These are phyloP conservation scores for Galeruca laticollis DNA, from an alignment of 2,888 invertebrate genomes.

Conservation along the genomic window DNA sequence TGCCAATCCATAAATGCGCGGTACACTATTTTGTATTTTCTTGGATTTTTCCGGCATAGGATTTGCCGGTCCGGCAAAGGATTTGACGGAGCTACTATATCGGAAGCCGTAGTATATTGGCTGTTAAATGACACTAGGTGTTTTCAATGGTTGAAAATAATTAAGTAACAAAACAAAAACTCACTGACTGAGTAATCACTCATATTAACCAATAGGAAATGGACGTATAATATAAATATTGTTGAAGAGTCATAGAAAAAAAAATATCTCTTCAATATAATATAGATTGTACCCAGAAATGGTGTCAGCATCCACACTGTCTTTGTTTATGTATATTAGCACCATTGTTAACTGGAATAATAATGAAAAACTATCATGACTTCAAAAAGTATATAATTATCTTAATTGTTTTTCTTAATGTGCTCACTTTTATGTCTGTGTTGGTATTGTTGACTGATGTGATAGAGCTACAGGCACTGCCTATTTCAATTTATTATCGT, in stretches of 20 bases:
- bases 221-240: too few relatives aligned
- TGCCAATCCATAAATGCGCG: too few relatives aligned
- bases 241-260: background rate
- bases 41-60: too few relatives aligned
- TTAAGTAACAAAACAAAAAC: too few relatives aligned
- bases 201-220: too few relatives aligned
- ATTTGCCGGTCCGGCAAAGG: too few relatives aligned
- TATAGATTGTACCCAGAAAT: conserved; percentile 7
- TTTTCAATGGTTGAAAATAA: too few relatives aligned
- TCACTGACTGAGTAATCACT: too few relatives aligned
- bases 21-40: too few relatives aligned
- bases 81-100: too few relatives aligned
- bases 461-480: conserved; percentile 24
- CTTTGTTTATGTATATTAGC: conserved; percentile 32
- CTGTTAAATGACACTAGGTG: too few relatives aligned
- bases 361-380: conserved; percentile 24
- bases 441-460: conserved; percentile 13
- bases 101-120: too few relatives aligned
- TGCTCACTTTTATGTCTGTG: conserved; percentile 25
- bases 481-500: conserved; percentile 27
- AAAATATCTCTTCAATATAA: conserved; percentile 7
- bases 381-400: conserved; percentile 32
- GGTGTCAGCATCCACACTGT: conserved; percentile 1
- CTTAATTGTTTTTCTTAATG: conserved; percentile 35
- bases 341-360: conserved; percentile 26